Evolutionary conservation across 1,140 invertebrate genomes (phyloP), one percentile per base, ranked within the genome.

Genomic region (Zaprionus vittiger): DNA sequence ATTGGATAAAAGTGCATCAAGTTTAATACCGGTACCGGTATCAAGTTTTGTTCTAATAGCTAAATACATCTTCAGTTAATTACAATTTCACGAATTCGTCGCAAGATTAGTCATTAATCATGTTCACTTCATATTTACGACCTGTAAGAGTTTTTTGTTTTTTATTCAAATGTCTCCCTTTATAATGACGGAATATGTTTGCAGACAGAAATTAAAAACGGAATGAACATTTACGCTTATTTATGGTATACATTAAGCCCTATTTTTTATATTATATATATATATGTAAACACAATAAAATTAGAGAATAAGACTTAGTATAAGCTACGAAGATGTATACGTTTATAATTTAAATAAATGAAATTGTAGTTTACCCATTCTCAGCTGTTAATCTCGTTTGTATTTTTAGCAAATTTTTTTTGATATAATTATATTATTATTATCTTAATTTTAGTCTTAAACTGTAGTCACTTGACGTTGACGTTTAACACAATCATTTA

Each of bases 81-180:
- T 69, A 61, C 24, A 56, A 57, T 28, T 47, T 74, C n/a, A 55
- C 34, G 64, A 56, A 28, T 55, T 24, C 20, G n/a, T 14, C 52
- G 37, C 34, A 38, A 11, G 44, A 57, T n/a, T 0, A 37, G 28
- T 37, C 55, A 41, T 68, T 54, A 67, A 73, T 74, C 65, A 69
- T 15, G 37, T 5, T 7, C 7, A 22, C 47, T 54, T 64, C 31
- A 34, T 34, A 31, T 31, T 31, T 15, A 31, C 38, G 41, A 61
- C 12, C 14, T 49, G 47, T 22, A 22, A 44, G 41, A 2, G 47
- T 12, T 9, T 11, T 49, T 4, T 20, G 44, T 49, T 49, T 49
- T 49, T 49, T 22, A 22, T 49, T 12, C 20, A 31, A 15, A 56
- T 56, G 26, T 2, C 22, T 52, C 47, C 20, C 12, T 52, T 22